These are phyloP conservation scores for Drosophila sucinea DNA, from an alignment of 1,140 invertebrate genomes.

Conservation along the genomic window DNA sequence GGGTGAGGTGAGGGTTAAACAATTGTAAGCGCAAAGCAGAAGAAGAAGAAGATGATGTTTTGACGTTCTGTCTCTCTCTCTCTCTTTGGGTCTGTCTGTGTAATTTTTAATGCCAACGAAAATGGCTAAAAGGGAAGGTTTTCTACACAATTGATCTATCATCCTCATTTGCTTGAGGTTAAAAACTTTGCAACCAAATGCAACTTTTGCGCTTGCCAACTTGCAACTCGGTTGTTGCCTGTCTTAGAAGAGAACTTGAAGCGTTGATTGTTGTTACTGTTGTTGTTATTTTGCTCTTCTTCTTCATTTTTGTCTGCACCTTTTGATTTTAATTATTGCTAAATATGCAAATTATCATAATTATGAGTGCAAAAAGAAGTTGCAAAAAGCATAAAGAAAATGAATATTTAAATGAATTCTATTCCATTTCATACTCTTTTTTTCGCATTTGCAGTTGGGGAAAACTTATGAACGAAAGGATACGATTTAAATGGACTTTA, in stretches of 20 bases:
- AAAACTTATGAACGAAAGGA: too few relatives aligned
- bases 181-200: conserved; percentile 12
- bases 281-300: not conserved
- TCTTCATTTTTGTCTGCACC: conserved; percentile 25
- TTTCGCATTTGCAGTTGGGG: too few relatives aligned
- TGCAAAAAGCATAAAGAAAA: not conserved
- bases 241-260: conserved; percentile 17
- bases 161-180: conserved; percentile 16
- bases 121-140: conserved; percentile 15
- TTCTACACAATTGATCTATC: conserved; percentile 58
- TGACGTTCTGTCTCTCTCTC: conserved; percentile 29
- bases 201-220: not conserved
- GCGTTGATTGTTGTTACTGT: conserved; percentile 28
- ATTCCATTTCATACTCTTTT: not conserved
- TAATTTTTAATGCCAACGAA: conserved; percentile 47
- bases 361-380: conserved; percentile 28
- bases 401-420: not conserved
- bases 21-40: conserved; percentile 46
- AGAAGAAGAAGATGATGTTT: conserved; percentile 63
- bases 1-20: conserved; percentile 19
- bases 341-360: conserved; percentile 56
- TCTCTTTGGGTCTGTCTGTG: conserved; percentile 27
- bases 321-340: conserved; percentile 48
- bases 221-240: not conserved
- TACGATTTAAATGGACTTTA: too few relatives aligned